phyloP scores from a whole-genome alignment of 2,888 invertebrate species.

The Tipula helvola region DNA sequence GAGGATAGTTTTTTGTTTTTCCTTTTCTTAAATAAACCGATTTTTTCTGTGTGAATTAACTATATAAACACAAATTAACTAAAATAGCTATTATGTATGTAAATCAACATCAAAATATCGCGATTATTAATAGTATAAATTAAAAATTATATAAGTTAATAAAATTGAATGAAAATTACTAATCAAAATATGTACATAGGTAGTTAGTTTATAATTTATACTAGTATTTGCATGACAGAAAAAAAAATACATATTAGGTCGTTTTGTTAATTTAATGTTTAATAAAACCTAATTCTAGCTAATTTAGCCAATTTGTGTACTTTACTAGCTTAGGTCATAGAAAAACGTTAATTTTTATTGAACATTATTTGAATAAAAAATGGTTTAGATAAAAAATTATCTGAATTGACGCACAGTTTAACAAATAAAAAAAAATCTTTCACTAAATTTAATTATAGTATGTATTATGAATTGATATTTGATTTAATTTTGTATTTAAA shows the following conservation, averaged over 20 bases:
- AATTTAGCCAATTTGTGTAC: background rate
- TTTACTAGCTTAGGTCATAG: background rate
- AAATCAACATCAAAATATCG: background rate
- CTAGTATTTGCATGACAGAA: background rate
- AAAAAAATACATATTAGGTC: background rate
- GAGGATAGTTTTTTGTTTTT: conserved; percentile 21
- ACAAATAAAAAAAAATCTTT: background rate
- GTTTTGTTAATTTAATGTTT: background rate
- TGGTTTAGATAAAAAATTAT: background rate
- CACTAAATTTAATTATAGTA: too few species aligned
- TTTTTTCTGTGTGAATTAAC: background rate
- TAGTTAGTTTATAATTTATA: background rate
- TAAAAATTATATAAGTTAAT: background rate
- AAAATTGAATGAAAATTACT: background rate
- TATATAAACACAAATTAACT: background rate
- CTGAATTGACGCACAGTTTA: background rate
- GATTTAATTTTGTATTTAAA: too few species aligned
- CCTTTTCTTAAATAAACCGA: conserved; percentile 4
- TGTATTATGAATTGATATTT: too few species aligned
- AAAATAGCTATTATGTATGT: background rate
- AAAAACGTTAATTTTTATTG: background rate
- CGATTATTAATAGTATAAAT: background rate
- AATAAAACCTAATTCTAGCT: background rate
- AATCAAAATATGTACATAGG: background rate
- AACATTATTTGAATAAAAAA: background rate